Base-by-base conservation (phyloP, 2,797 vertebrate species). In the Thalassophryne amazonica region DNA sequence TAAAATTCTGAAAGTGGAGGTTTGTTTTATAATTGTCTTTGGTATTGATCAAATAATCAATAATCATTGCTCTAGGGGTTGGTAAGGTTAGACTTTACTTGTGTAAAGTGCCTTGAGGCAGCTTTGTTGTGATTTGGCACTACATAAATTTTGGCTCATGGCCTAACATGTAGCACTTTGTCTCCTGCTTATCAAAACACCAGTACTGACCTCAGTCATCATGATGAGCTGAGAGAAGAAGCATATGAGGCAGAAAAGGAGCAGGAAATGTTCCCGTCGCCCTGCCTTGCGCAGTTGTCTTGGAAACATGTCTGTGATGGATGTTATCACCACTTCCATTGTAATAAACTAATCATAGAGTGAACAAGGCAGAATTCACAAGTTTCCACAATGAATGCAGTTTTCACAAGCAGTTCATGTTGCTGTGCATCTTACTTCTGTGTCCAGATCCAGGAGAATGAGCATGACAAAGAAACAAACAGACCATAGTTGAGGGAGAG, bases 391-490 rank as follows among this genome's bases (percentile, higher is more conserved):
- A 30, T 3, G 28, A 43, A 41, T 2, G 2, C 27, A 3, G 4
- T 23, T 3, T 25, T 8, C 1, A 7, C 3, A 8, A 13, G 23
- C 4, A 20, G 6, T 7, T 16, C 1, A 2, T 37, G 4, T 24
- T n/a, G n/a, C n/a, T n/a, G n/a, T n/a, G 1, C 2, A 5, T 41
- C 57, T 72, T 50, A 98, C 96, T 83, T 97, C 91, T 64, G 94
- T 94, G 71, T 95, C 94, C 0, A 96, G 87, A 31, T 93, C 93
- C 47, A 96, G 86, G 15, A 93, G 89, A 49, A 96, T 87, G 9
- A 95, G 89, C 94, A 95, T 95, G 64, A 93, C 41, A 76, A 96
- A 95, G 88, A 96, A 95, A 32, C 94, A 89, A 8, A 92, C 75
- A 0, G 93, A 91, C 94, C 94, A 96, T 76, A 95, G 83, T 0